These are phyloP conservation scores for Erethizon dorsatum DNA, from an alignment of 2,797 vertebrate species.

Conservation along the genomic window DNA sequence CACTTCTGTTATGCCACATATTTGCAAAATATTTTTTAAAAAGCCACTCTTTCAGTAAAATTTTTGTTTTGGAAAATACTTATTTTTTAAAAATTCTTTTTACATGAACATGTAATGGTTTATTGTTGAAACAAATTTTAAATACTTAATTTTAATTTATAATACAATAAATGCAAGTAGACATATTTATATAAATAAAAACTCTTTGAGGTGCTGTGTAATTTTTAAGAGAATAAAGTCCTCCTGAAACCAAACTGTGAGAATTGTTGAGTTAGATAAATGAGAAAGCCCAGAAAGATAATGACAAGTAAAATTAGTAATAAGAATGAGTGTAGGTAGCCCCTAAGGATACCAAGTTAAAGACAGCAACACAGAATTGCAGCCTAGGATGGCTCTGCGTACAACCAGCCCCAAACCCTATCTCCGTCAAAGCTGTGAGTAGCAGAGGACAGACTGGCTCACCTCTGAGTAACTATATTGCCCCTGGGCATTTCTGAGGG, in stretches of 20 bases:
- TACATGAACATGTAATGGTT: background rate
- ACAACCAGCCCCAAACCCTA: background rate
- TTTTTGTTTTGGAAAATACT: background rate
- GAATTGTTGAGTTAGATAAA: conserved; percentile 22
- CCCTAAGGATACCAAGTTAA: background rate
- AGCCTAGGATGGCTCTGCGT: background rate
- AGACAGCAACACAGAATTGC: background rate
- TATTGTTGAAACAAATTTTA: background rate
- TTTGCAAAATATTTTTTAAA: background rate
- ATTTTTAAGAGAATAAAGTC: conserved; percentile 36
- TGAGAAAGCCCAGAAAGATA: background rate
- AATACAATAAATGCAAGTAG: conserved; percentile 1
- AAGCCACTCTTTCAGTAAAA: background rate
- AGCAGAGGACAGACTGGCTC: background rate
- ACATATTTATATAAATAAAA: conserved; percentile 45
- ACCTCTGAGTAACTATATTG: background rate
- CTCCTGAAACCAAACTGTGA: background rate
- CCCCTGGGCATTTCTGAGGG: background rate
- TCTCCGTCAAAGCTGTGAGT: background rate
- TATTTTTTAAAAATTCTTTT: background rate
- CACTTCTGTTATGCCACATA: background rate
- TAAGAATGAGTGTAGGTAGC: background rate
- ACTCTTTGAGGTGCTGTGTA: background rate
- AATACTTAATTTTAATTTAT: conserved; percentile 10
- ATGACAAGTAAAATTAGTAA: background rate